These are phyloP conservation scores for Auanema freiburgensis DNA, from an alignment of 2,888 invertebrate species.

Conservation along the genomic window DNA sequence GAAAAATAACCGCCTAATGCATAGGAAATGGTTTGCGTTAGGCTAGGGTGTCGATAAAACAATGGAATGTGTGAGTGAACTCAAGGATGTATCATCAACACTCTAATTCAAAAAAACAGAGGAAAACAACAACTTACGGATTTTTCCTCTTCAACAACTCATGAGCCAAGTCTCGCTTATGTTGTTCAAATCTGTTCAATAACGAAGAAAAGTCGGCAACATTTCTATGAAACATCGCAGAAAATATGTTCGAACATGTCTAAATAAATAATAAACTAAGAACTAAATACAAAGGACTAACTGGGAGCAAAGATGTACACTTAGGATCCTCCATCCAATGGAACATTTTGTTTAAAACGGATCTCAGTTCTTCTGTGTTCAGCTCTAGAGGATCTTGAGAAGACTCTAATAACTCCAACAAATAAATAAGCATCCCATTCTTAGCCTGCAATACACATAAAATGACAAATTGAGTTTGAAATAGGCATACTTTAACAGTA, in stretches of 20 bases:
- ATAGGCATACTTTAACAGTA: conserved; percentile 9
- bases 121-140: not conserved
- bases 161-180: conserved; percentile 9
- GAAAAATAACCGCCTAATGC: no score
- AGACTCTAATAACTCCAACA: conserved; percentile 65
- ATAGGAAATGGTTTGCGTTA: no score
- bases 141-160: conserved; percentile 6
- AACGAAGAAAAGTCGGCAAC: conserved; percentile 21
- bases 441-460: conserved; percentile 66
- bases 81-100: no score
- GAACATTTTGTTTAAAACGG: conserved; percentile 76
- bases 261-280: conserved; percentile 6
- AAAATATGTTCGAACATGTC: conserved; percentile 13
- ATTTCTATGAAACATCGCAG: conserved; percentile 22
- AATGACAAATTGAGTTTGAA: not conserved
- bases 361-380: conserved; percentile 70
- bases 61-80: no score
- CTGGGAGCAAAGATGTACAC: conserved; percentile 73
- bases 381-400: conserved; percentile 67
- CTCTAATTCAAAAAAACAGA: no score
- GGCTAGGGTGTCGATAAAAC: no score
- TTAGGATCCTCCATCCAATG: conserved; percentile 76
- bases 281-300: conserved; percentile 25
- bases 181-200: conserved; percentile 16
- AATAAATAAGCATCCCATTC: conserved; percentile 68